phyloP scores from a whole-genome alignment of 2,113 vertebrate genomes.

The Pipra filicauda region DNA sequence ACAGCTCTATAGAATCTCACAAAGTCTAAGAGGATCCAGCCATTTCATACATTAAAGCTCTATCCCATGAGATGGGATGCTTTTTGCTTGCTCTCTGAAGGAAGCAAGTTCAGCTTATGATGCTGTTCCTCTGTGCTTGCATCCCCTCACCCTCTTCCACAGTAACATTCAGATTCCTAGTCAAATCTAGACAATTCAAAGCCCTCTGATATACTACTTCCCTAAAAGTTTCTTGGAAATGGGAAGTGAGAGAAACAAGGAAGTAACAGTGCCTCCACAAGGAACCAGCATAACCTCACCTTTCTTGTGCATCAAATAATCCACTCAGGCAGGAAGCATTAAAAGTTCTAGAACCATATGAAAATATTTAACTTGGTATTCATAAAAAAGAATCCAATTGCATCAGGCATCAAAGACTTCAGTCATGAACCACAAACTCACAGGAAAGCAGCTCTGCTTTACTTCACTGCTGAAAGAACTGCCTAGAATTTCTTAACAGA shows the following conservation, averaged over 20 bases:
- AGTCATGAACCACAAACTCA: not conserved
- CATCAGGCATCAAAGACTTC: not conserved
- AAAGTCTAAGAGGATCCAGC: not conserved
- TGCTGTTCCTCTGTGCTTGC: not conserved
- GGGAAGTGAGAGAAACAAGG: rapidly evolving
- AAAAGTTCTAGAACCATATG: not conserved
- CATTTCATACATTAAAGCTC: not conserved
- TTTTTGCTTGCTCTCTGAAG: not conserved
- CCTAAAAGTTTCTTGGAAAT: not conserved
- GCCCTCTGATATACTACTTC: not conserved
- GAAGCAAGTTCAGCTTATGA: not conserved
- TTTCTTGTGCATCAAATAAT: not conserved
- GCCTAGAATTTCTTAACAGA: not conserved
- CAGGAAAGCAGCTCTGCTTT: not conserved
- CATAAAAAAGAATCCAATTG: not conserved
- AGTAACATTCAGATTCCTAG: not conserved
- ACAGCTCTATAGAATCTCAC: not conserved
- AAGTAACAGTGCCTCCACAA: not conserved
- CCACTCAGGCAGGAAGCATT: not conserved
- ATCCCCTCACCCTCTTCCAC: not conserved
- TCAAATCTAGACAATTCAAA: not conserved
- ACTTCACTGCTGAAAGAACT: not conserved
- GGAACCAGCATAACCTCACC: not conserved
- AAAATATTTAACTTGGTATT: not conserved
- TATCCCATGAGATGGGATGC: not conserved